Evolutionary conservation across 2,888 invertebrate genomes (phyloP), one percentile per base, ranked within the genome.

Genomic region (Lissocephala sabroskyi): DNA sequence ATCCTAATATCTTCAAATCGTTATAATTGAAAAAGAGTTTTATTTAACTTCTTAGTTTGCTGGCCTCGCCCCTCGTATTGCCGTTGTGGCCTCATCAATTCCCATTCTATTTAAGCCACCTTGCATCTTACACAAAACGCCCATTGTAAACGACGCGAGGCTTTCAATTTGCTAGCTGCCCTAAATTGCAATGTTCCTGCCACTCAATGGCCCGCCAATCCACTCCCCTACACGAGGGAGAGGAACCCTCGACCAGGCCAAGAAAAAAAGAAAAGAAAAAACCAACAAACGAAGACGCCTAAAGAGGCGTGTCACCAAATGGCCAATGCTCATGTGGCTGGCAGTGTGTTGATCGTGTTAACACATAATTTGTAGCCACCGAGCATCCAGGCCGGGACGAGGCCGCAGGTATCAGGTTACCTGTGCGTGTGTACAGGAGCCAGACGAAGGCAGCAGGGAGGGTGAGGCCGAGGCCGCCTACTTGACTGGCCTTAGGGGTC

Each of bases 321-420:
- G 55, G 35, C 41, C 40, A 26, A 19, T 37, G 37, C 19, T 33
- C 13, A 41, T 51, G 52, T 41, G n/a, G n/a, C n/a, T n/a, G n/a
- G n/a, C n/a, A n/a, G n/a, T 47, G 59, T 47, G 55, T 41, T 51
- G 58, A 37, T 45, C 62, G 55, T 67, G 67, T 76, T 73, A 73
- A 73, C 73, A 76, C 73, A 59, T 70, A 59, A 76, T 73, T 73
- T 76, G 70, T 73, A 52, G 66, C 60, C 48, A 47, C 56, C 61
- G 19, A 37, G 3, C 26, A 32, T 16, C 14, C 4, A 26, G 19
- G 16, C 3, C 36, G 5, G 36, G 2, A 17, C 13, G 14, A 6
- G 19, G 26, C 3, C 33, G 26, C 37, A 52, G 37, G 60, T 63
- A 67, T 68, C 59, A 44, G 26, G 49, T 74, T 73, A 64, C 64